Percentiles rank a stretch among this genome's conserved stretches.
phyloP scores from a whole-genome alignment of 2,888 invertebrate genomes.

The Aspidapion aeneum region DNA sequence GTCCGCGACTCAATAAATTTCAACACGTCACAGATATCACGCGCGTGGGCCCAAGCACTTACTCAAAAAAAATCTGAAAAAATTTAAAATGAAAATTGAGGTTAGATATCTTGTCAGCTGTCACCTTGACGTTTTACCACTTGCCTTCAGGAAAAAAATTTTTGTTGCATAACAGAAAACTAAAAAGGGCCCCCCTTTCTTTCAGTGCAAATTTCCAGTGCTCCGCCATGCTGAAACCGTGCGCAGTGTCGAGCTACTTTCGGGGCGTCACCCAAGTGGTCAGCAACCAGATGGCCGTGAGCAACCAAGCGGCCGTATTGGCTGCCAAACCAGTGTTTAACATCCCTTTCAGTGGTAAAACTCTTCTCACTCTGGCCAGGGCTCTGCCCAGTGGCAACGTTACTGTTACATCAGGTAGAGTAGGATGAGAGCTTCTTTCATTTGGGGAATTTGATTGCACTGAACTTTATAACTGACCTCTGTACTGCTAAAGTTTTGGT shows the following conservation, averaged over 20 bases:
- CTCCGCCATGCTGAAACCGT: slow-evolving; percentile 55
- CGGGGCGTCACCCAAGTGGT: slow-evolving; percentile 66
- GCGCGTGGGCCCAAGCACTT: no score
- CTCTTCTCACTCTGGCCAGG: slow-evolving; percentile 56
- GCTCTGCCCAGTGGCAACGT: slow-evolving; percentile 59
- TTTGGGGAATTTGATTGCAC: no score
- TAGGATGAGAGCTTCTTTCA: no score
- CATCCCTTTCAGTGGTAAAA: slow-evolving; percentile 50
- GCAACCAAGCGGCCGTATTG: slow-evolving; percentile 49
- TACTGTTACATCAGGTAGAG: slow-evolving; percentile 52
- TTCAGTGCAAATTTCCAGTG: no score
- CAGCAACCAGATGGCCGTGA: slow-evolving; percentile 57
- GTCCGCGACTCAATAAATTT: no score
- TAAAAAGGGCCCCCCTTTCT: no score
- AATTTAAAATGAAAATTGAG: no score
- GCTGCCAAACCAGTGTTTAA: slow-evolving; percentile 43
- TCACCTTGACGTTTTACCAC: not conserved
- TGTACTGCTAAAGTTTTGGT: no score
- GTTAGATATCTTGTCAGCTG: no score
- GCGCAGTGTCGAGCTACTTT: slow-evolving; percentile 62
- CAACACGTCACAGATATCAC: no score
- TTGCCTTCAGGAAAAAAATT: not conserved
- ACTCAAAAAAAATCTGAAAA: no score
- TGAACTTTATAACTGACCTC: no score
- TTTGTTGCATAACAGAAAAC: not conserved